Percentiles rank a stretch among this genome's conserved stretches.
Conservation (phyloP, 2,888 invertebrate species). For the Clistopyga incitator region DNA sequence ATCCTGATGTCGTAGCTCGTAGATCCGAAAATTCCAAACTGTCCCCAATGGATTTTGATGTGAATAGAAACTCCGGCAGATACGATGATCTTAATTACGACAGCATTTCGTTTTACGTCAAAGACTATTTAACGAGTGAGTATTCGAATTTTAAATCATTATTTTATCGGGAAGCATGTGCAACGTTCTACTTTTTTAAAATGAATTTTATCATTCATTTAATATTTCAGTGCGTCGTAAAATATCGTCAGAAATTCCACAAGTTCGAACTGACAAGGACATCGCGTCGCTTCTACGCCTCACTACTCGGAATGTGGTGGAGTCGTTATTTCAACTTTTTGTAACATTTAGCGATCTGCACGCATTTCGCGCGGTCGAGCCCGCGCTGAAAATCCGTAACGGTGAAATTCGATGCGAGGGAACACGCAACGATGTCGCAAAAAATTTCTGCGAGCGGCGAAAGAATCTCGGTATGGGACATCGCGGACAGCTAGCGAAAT, state of each 20-base stretch:
- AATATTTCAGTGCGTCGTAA: slow-evolving; percentile 87
- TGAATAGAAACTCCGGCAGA: slow-evolving; percentile 91
- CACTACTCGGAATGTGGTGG: slow-evolving; percentile 84
- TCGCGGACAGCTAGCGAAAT: slow-evolving; percentile 86
- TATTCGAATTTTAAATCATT: slow-evolving; percentile 38
- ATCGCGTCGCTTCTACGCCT: slow-evolving; percentile 85
- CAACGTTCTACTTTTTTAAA: not conserved
- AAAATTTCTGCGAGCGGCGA: slow-evolving; percentile 75
- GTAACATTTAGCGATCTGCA: slow-evolving; percentile 88
- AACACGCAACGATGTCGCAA: slow-evolving; percentile 74
- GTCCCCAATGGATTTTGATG: slow-evolving; percentile 85
- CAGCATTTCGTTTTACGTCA: slow-evolving; percentile 92
- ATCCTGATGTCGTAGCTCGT: slow-evolving; percentile 87
- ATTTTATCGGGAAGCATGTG: not conserved
- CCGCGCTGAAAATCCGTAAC: slow-evolving; percentile 88
- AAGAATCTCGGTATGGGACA: slow-evolving; percentile 83
- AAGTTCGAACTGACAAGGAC: slow-evolving; percentile 88
- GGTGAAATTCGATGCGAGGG: slow-evolving; percentile 82
- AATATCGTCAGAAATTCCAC: slow-evolving; percentile 86
- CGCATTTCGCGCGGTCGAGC: slow-evolving; percentile 92
- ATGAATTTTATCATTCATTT: slow-evolving; percentile 52
- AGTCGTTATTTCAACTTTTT: slow-evolving; percentile 89
- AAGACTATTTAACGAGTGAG: slow-evolving; percentile 91
- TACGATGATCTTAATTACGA: slow-evolving; percentile 91
- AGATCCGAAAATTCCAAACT: slow-evolving; percentile 81